Conservation (phyloP, 2,113 vertebrate genomes). For the Gnathonemus longibarbis region DNA sequence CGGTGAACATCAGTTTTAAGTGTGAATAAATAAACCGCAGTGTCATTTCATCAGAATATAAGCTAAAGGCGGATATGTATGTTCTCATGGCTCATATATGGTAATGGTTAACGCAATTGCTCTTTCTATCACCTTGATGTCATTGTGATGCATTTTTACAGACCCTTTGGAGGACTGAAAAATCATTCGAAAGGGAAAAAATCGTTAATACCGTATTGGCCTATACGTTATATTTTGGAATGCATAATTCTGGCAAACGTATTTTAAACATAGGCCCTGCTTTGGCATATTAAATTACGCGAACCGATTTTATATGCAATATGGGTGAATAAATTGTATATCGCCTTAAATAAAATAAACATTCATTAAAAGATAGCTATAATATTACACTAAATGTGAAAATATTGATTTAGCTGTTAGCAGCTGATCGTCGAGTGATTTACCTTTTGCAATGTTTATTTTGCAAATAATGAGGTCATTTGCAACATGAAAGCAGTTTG, state of each 20-base stretch:
- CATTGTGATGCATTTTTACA: not conserved
- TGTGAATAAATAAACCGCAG: not conserved
- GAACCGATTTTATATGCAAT: not conserved
- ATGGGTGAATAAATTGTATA: not conserved
- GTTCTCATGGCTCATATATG: not conserved
- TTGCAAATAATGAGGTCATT: not conserved
- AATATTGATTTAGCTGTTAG: not conserved
- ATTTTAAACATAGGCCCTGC: not conserved
- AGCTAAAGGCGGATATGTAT: not conserved
- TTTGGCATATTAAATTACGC: constrained; percentile 17
- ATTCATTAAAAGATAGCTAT: not conserved
- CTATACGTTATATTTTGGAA: not conserved
- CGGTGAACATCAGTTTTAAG: not conserved
- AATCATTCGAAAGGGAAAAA: not conserved
- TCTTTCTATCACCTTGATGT: not conserved
- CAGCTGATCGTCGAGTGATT: not conserved
- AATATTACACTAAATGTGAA: not conserved
- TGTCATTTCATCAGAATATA: not conserved
- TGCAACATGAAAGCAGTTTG: not conserved
- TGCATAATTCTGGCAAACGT: not conserved
- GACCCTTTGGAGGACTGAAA: not conserved
- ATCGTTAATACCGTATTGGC: not conserved
- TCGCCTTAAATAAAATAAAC: not conserved
- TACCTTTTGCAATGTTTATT: not conserved
- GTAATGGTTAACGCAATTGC: not conserved